Percentiles rank a stretch among this genome's conserved stretches.
Evolutionary conservation across 1,140 invertebrate genomes (phyloP).

Genomic region (Apis florea): DNA sequence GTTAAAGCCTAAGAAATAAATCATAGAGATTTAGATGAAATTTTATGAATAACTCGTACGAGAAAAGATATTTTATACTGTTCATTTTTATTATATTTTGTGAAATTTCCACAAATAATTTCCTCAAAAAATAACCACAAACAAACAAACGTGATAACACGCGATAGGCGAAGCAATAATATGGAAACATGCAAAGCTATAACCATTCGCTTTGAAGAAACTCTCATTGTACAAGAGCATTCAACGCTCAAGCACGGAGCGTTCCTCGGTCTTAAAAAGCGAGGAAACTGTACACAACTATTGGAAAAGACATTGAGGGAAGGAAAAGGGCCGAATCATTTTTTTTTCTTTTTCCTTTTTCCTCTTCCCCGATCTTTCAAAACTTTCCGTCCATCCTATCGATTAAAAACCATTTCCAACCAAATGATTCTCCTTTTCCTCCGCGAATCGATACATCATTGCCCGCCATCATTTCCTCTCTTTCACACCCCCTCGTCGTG

Average conservation of each 20-base stretch:
- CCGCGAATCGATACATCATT: slow-evolving; percentile 29
- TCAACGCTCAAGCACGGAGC: background rate
- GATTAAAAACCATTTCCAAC: slow-evolving; percentile 38
- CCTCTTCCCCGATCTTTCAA: background rate
- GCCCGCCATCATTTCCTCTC: slow-evolving; percentile 11
- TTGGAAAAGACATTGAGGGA: slow-evolving; percentile 39
- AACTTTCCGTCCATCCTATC: slow-evolving; percentile 31
- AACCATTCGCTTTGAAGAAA: background rate
- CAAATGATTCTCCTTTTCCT: slow-evolving; percentile 23
- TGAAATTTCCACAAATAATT: too few species aligned
- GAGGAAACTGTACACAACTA: slow-evolving; percentile 23
- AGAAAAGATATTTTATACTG: too few species aligned
- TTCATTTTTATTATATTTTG: too few species aligned
- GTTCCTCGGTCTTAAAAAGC: slow-evolving; percentile 8
- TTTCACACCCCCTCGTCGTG: slow-evolving; percentile 7
- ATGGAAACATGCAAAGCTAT: background rate
- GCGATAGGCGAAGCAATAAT: too few species aligned
- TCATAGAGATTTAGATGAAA: too few species aligned
- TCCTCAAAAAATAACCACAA: too few species aligned
- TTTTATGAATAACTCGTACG: too few species aligned
- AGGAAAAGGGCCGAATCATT: background rate
- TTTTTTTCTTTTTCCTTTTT: background rate
- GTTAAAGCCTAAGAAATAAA: too few species aligned
- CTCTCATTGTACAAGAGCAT: background rate
- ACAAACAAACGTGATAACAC: too few species aligned